Conservation (phyloP, 1,140 invertebrate genomes). For the Pseudoatta argentina region DNA sequence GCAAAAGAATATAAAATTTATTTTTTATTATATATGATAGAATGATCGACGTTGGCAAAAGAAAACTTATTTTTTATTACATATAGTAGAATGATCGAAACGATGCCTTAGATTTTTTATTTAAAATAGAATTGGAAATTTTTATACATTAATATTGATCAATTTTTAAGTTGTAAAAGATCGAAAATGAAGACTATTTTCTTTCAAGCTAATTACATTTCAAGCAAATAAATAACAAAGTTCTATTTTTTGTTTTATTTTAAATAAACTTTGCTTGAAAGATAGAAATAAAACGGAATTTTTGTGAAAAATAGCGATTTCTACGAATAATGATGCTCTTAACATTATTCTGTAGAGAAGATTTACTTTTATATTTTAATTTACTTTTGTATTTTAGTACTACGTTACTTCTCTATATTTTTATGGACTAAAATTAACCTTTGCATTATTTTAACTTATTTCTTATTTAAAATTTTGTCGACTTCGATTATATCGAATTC, state of each 20-base stretch:
- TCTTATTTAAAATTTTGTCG: neutral
- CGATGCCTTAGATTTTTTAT: neutral
- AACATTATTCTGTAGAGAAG: neutral
- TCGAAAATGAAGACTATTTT: neutral
- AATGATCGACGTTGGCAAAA: neutral
- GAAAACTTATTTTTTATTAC: neutral
- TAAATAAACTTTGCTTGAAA: conserved; percentile 1
- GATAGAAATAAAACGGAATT: neutral
- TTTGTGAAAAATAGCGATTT: neutral
- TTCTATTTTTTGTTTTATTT: neutral
- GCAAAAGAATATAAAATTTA: neutral
- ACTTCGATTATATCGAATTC: neutral
- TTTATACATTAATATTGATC: too few relatives aligned
- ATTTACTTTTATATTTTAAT: neutral
- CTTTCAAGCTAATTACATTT: neutral
- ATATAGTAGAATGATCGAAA: neutral
- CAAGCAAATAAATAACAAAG: neutral
- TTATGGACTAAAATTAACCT: neutral
- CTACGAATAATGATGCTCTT: neutral
- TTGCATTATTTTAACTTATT: neutral
- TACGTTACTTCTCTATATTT: neutral
- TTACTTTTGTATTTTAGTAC: neutral
- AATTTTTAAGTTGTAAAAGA: neutral
- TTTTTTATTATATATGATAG: neutral
- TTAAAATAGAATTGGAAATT: neutral